Evolutionary conservation across 2,888 invertebrate species (phyloP).

Genomic region (Anoplius nigerrimus): DNA sequence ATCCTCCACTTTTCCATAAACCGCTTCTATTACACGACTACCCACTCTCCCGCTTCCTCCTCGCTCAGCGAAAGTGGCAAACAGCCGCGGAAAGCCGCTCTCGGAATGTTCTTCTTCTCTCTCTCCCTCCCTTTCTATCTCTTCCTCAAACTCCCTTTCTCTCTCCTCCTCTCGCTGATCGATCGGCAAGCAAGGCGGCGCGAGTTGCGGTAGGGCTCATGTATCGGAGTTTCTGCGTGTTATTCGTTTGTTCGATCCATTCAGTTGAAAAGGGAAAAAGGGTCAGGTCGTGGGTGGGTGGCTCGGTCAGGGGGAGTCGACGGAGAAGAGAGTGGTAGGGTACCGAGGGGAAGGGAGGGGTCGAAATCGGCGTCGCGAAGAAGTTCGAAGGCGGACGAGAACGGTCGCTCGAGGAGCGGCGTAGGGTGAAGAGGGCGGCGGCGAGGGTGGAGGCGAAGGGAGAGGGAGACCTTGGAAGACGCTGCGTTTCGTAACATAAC

Average conservation of each 20-base stretch:
- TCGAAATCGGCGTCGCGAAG: background rate
- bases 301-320: conserved; percentile 22
- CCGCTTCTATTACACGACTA: no score
- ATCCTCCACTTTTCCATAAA: no score
- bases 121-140: background rate
- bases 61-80: no score
- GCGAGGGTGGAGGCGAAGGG: conserved; percentile 28
- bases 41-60: no score
- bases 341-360: background rate
- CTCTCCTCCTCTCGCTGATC: background rate
- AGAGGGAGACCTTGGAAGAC: conserved; percentile 58
- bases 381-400: background rate
- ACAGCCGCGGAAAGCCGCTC: no score
- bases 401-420: conserved; percentile 16
- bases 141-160: background rate
- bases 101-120: background rate
- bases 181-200: conserved; percentile 16
- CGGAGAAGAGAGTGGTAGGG: background rate
- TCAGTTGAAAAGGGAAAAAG: conserved; percentile 46
- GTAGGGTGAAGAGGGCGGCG: conserved; percentile 23
- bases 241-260: conserved; percentile 28
- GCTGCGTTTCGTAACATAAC: conserved; percentile 68
- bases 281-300: conserved; percentile 40
- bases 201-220: conserved; percentile 59
- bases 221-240: conserved; percentile 46